Percentiles rank a stretch among this genome's conserved stretches.
These are phyloP conservation scores for Hymenochirus boettgeri DNA, from an alignment of 2,113 vertebrate genomes.

Conservation along the genomic window DNA sequence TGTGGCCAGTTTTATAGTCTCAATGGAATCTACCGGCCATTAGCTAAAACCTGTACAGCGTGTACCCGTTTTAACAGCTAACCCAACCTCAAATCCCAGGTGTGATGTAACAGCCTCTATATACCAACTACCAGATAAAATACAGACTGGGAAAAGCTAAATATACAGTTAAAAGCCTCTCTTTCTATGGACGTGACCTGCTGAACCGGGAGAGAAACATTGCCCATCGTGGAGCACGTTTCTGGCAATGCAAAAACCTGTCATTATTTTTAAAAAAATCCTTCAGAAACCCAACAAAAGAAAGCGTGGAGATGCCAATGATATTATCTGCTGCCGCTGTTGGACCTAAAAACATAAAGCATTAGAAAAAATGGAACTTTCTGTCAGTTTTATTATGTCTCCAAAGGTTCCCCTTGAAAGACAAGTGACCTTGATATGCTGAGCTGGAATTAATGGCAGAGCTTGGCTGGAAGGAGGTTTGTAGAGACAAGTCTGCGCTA, in stretches of 20 bases:
- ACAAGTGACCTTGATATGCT: conserved; percentile 76
- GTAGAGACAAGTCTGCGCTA: conserved; percentile 68
- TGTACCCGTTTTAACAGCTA: no score
- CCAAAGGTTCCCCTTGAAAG: conserved; percentile 82
- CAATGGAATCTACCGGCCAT: no score
- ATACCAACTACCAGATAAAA: no score
- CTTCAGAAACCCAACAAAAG: conserved; percentile 48
- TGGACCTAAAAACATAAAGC: conserved; percentile 79
- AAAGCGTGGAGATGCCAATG: conserved; percentile 64
- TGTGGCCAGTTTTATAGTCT: no score
- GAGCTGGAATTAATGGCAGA: conserved; percentile 77
- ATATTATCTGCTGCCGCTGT: conserved; percentile 75
- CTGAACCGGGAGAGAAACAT: no score
- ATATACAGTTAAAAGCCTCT: no score
- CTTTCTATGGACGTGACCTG: no score
- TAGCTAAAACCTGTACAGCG: no score
- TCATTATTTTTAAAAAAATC: conserved; percentile 48
- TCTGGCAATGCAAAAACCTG: conserved; percentile 61
- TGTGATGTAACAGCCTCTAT: no score
- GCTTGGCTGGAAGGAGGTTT: conserved; percentile 69
- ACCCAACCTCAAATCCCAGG: no score
- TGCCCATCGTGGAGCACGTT: no score
- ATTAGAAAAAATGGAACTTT: conserved; percentile 76
- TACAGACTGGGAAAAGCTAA: no score
- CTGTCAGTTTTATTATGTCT: conserved; percentile 85